Conservation (phyloP, 2,113 vertebrate genomes). For the Platysteira castanea region DNA sequence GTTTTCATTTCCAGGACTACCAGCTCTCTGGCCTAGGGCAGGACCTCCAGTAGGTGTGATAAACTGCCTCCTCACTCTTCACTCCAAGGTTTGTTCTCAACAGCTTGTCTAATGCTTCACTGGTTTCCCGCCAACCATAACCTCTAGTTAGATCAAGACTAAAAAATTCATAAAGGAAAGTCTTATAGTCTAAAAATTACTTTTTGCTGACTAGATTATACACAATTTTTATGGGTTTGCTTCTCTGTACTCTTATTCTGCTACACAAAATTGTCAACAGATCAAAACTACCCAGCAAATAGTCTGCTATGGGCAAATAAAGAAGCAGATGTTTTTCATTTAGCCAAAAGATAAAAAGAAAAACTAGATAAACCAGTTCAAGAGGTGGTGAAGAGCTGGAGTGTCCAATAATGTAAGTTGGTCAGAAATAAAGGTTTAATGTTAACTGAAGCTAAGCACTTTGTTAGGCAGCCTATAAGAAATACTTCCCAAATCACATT, state of each 20-base stretch:
- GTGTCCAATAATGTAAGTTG: background rate
- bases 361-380: background rate
- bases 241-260: background rate
- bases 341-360: background rate
- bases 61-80: background rate
- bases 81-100: background rate
- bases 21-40: background rate
- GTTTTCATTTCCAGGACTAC: background rate
- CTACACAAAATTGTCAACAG: background rate
- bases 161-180: background rate
- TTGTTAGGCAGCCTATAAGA: background rate
- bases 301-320: background rate
- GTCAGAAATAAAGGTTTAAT: background rate
- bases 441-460: background rate
- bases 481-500: background rate
- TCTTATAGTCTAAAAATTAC: background rate
- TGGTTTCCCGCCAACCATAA: background rate
- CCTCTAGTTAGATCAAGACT: background rate
- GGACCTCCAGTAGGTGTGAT: background rate
- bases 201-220: background rate
- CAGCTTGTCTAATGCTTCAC: background rate
- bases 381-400: background rate
- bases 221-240: background rate
- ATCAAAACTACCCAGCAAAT: background rate
- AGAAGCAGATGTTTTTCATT: background rate